A percentile compares a stretch with the other conserved stretches of the same genome.
Conservation (phyloP, 2,888 invertebrate genomes). For the Empis livida region DNA sequence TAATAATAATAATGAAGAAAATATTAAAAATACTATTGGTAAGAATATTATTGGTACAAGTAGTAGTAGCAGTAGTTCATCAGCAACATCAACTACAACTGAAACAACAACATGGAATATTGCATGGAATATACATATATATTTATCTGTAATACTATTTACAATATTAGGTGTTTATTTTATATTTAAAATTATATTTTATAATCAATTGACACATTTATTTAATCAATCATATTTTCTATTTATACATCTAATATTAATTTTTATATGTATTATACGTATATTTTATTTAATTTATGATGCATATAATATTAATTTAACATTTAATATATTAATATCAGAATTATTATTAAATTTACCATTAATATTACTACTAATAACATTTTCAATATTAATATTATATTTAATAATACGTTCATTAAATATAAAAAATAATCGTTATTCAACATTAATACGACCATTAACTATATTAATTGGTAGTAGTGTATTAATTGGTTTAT, state of each 20-base stretch:
- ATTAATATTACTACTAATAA: slow-evolving; percentile 76
- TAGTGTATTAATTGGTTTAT: slow-evolving; percentile 62
- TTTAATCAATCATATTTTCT: slow-evolving; percentile 81
- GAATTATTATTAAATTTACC: slow-evolving; percentile 74
- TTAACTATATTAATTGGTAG: slow-evolving; percentile 67
- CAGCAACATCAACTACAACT: slow-evolving; percentile 15
- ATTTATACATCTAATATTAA: slow-evolving; percentile 68
- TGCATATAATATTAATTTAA: slow-evolving; percentile 74
- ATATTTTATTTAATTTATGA: slow-evolving; percentile 84
- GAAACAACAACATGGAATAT: slow-evolving; percentile 53
- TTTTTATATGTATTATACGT: slow-evolving; percentile 66
- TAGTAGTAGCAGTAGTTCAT: slow-evolving; percentile 2
- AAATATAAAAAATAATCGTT: slow-evolving; percentile 57
- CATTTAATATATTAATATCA: slow-evolving; percentile 64
- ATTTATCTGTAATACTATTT: slow-evolving; percentile 73
- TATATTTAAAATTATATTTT: slow-evolving; percentile 72
- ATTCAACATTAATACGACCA: slow-evolving; percentile 59
- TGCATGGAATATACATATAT: slow-evolving; percentile 87
- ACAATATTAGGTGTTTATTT: slow-evolving; percentile 73
- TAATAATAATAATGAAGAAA: slow-evolving; percentile 5
- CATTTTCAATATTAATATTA: slow-evolving; percentile 75
- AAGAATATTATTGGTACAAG: neutral
- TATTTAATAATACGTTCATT: slow-evolving; percentile 71
- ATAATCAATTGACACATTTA: slow-evolving; percentile 74
- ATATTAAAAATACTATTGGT: neutral